Percentiles rank a stretch among this genome's conserved stretches.
Conservation (phyloP, 2,888 invertebrate species). For the Pseudanteris insignis region DNA sequence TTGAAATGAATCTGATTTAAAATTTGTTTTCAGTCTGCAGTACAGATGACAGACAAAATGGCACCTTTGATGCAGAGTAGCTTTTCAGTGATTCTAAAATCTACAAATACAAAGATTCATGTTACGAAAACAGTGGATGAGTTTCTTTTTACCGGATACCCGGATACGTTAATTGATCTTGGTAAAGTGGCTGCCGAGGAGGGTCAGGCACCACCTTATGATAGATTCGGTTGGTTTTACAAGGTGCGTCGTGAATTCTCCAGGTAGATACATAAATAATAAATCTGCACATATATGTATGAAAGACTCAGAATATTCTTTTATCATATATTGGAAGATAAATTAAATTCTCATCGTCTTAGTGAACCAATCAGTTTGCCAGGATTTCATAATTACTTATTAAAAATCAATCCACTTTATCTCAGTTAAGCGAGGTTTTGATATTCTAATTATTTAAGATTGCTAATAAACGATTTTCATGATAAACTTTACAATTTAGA, state of each 20-base stretch:
- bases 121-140: conserved; percentile 75
- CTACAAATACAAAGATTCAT: conserved; percentile 69
- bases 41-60: conserved; percentile 72
- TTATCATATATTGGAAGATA: conserved; percentile 28
- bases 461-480: no score
- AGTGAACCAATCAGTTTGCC: no score
- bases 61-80: conserved; percentile 70
- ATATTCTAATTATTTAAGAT: no score
- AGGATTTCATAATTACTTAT: no score
- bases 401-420: no score
- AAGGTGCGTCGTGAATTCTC: conserved; percentile 64
- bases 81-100: conserved; percentile 71
- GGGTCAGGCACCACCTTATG: conserved; percentile 70
- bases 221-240: conserved; percentile 89
- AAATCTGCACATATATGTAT: conserved; percentile 38
- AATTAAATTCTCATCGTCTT: conserved; percentile 6
- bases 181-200: conserved; percentile 71
- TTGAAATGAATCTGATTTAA: conserved; percentile 2
- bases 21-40: conserved; percentile 70
- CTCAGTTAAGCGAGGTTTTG: no score
- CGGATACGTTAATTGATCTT: conserved; percentile 76
- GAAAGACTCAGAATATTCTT: conserved; percentile 32
- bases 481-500: no score
- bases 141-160: conserved; percentile 83
- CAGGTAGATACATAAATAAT: conserved; percentile 44